Evolutionary conservation across 2,888 invertebrate species (phyloP), one percentile per base, ranked within the genome.

Genomic region (Dysmachus trigonus): DNA sequence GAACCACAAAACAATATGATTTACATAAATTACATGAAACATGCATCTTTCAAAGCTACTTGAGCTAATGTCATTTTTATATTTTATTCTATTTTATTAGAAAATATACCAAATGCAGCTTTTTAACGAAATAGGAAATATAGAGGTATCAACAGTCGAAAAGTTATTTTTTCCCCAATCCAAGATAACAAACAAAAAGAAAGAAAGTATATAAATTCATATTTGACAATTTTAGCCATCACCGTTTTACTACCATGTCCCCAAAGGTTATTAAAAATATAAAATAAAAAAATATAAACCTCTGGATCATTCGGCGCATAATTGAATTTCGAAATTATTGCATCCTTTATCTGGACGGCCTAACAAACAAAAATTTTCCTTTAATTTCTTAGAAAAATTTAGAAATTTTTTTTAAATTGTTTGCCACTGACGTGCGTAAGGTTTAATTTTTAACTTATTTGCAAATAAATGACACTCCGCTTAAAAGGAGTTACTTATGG

Each of bases 281-380:
- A 41, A 72, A 82, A 38, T 41, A 41, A 22, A 35, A 27, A 83
- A 82, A 31, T 86, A 85, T 88, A 89, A 90, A 90, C 91, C 91
- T 91, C 91, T 88, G 91, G 91, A 88, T 91, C 91, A 89, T 91
- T 91, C 89, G 89, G 88, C 85, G 89, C 85, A 89, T 90, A 91
- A 86, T 89, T 90, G 88, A 89, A 88, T 86, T 89, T 91, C 88
- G 90, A 91, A 88, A 88, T 87, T 84, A 85, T 85, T 74, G 85
- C 81, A 72, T 86, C 88, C 53, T 53, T 90, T 88, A 90, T 89
- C 88, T 87, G 89, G 88, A 88, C 88, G 87, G 91, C 91, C 91
- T 91, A 90, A 85, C 51, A 86, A 83, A 35, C 72, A 51, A 72
- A 85, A 85, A 62, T 62, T 6, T 62, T 62, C 27, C 10, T 62